A percentile compares a stretch with the other conserved stretches of the same genome.
Evolutionary conservation across 2,797 vertebrate genomes (phyloP).

Genomic region (Delichon dasypus): DNA sequence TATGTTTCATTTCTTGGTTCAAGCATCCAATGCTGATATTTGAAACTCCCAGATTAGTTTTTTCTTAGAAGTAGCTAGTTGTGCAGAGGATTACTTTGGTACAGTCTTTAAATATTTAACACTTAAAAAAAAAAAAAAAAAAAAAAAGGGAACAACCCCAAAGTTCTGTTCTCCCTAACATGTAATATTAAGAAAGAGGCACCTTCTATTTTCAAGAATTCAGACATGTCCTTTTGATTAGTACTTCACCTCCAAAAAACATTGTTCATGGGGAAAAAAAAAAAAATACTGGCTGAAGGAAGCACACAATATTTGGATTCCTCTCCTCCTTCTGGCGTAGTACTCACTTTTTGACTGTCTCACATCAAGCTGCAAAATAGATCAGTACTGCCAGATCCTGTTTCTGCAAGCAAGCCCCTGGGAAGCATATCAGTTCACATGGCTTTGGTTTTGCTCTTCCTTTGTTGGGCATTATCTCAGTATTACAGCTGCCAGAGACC

Average conservation of each 20-base stretch:
- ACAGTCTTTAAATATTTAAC: not conserved
- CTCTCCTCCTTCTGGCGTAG: not conserved
- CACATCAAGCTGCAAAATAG: not conserved
- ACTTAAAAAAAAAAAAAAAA: not conserved
- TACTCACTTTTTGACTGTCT: not conserved
- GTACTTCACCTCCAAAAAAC: not conserved
- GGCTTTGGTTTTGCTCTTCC: not conserved
- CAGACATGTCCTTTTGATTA: not conserved
- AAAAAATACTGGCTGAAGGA: not conserved
- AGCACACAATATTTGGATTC: not conserved
- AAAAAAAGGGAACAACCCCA: not conserved
- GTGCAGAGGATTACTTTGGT: not conserved
- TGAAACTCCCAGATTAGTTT: not conserved
- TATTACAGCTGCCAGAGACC: not conserved
- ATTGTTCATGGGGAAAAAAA: not conserved
- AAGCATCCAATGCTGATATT: not conserved
- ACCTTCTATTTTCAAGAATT: constrained; percentile 3
- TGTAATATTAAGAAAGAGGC: not conserved
- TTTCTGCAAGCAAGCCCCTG: not conserved
- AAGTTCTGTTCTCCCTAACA: not conserved
- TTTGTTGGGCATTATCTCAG: not conserved
- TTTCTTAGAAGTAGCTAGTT: not conserved
- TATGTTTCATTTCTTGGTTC: not conserved
- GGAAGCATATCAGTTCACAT: not conserved
- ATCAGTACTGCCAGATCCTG: not conserved